Evolutionary conservation across 2,888 invertebrate genomes (phyloP).

Genomic region (Dendrolimus pini): DNA sequence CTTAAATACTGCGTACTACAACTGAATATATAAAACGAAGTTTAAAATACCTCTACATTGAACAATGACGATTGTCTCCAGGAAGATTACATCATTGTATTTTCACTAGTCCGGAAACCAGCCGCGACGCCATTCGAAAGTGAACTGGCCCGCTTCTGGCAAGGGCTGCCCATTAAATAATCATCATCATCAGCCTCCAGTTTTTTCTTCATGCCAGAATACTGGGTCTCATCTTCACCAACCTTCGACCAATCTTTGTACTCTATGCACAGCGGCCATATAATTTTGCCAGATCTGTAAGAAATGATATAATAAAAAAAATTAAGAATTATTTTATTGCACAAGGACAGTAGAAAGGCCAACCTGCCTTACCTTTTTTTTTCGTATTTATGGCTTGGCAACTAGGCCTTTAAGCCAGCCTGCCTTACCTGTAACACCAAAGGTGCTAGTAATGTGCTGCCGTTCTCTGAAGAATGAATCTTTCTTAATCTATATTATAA

Average conservation of each 20-base stretch:
- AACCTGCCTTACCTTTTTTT: no score
- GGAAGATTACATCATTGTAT: conserved; percentile 21
- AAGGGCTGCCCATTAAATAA: conserved; percentile 51
- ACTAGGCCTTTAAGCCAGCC: no score
- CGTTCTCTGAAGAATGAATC: no score
- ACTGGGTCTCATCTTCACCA: conserved; percentile 54
- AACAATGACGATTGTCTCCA: no score
- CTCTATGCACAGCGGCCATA: conserved; percentile 71
- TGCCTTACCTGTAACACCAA: no score
- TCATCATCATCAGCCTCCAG: conserved; percentile 63
- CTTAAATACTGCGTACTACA: no score
- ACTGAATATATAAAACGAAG: no score
- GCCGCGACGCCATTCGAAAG: conserved; percentile 57
- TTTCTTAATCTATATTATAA: no score
- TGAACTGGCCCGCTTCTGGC: conserved; percentile 42
- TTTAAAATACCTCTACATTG: no score
- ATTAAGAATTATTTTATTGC: not conserved
- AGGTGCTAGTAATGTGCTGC: no score
- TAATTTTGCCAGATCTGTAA: conserved; percentile 66
- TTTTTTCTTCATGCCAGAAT: conserved; percentile 51
- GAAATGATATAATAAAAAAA: conserved; percentile 3
- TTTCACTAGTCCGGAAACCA: conserved; percentile 58
- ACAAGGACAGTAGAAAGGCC: no score
- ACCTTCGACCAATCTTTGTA: conserved; percentile 65
- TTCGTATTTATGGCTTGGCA: no score